These are phyloP conservation scores for Sinhomidia bicolor DNA, from an alignment of 2,888 invertebrate genomes.

Conservation along the genomic window DNA sequence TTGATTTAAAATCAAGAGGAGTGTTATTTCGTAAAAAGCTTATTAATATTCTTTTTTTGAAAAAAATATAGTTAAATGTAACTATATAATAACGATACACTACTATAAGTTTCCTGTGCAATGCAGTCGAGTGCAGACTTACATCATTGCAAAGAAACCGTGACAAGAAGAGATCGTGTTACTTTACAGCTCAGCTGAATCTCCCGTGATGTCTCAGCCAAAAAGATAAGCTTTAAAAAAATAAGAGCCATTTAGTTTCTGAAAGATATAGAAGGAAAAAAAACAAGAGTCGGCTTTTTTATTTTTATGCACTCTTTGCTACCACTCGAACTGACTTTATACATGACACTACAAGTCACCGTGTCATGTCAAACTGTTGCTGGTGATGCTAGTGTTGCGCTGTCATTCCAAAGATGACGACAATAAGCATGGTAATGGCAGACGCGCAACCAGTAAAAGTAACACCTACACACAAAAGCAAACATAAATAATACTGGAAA, in stretches of 20 bases:
- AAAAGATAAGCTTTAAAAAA: not conserved
- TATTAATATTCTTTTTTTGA: not conserved
- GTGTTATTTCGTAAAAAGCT: not conserved
- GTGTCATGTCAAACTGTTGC: slow-evolving; percentile 70
- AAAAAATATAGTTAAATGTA: too few relatives aligned
- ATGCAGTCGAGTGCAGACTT: not conserved
- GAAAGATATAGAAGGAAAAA: not conserved
- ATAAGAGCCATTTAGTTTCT: slow-evolving; percentile 27
- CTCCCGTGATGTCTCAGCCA: not conserved
- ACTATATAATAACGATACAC: not conserved
- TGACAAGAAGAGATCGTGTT: slow-evolving; percentile 42
- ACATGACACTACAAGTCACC: slow-evolving; percentile 65
- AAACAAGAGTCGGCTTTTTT: slow-evolving; percentile 49
- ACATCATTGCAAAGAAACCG: not conserved
- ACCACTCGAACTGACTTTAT: slow-evolving; percentile 15
- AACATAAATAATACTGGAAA: slow-evolving; percentile 18
- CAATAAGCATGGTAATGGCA: not conserved
- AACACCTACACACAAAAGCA: slow-evolving; percentile 61
- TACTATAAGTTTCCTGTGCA: slow-evolving; percentile 16
- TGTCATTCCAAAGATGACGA: slow-evolving; percentile 57
- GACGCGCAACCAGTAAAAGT: slow-evolving; percentile 50
- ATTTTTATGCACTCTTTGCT: not conserved
- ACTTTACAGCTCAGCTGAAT: slow-evolving; percentile 26
- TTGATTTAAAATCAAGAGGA: slow-evolving; percentile 40
- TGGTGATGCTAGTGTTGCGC: slow-evolving; percentile 50